Conservation (phyloP, 35 echinoderm and acorn worm genomes). For the Anneissia japonica region DNA sequence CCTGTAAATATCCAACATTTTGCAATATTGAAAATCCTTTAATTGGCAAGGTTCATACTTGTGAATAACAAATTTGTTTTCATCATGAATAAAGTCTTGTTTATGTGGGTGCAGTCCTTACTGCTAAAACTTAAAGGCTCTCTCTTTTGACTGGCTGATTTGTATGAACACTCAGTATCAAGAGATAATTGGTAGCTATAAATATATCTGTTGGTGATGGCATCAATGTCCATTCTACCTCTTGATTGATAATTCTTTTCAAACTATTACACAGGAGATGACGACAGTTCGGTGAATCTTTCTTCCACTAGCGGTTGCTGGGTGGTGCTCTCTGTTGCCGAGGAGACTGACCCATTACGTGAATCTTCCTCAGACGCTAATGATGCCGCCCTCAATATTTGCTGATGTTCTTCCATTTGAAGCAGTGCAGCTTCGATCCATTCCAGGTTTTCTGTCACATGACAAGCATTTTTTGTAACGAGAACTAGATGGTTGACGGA, state of each 20-base stretch:
- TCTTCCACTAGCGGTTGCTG: conserved; percentile 2
- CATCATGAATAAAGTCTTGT: too few relatives aligned
- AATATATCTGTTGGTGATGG: too few relatives aligned
- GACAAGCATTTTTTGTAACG: conserved; percentile 76
- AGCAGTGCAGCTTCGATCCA: conserved; percentile 85
- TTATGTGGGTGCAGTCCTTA: too few relatives aligned
- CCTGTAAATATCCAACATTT: too few relatives aligned
- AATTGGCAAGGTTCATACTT: too few relatives aligned
- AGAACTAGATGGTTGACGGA: conserved; percentile 72
- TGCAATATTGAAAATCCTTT: too few relatives aligned
- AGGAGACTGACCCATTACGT: conserved; percentile 29
- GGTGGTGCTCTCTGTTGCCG: conserved; percentile 26
- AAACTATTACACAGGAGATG: neutral
- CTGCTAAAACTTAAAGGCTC: too few relatives aligned
- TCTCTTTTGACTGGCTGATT: too few relatives aligned
- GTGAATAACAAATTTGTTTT: too few relatives aligned
- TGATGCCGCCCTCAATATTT: conserved; percentile 21
- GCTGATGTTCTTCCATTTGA: conserved; percentile 81
- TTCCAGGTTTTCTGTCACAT: conserved; percentile 44
- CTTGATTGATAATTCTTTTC: neutral
- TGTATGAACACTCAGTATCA: too few relatives aligned
- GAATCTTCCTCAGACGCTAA: conserved; percentile 11
- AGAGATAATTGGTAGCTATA: too few relatives aligned
- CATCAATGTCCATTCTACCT: neutral
- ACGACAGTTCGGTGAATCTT: neutral